These are phyloP conservation scores for Chloebia gouldiae DNA, from an alignment of 2,113 vertebrate genomes.

Conservation along the genomic window DNA sequence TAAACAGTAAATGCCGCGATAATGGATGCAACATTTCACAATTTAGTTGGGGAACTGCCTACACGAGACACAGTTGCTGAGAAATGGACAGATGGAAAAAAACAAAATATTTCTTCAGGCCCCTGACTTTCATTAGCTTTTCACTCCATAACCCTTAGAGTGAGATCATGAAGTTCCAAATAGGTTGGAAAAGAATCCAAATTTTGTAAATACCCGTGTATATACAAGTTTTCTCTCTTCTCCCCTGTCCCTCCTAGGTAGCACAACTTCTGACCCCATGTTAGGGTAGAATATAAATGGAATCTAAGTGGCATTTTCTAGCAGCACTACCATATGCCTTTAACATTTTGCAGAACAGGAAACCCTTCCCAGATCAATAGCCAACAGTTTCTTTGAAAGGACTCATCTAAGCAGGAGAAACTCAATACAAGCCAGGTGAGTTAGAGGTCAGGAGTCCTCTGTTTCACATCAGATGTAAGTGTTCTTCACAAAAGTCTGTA, in stretches of 20 bases:
- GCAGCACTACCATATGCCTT: neutral
- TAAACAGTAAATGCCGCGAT: neutral
- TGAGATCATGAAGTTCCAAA: neutral
- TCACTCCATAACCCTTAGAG: neutral
- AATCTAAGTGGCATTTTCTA: neutral
- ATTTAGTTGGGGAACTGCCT: conserved; percentile 34
- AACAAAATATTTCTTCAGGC: neutral
- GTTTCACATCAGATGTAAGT: neutral
- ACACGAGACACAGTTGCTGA: neutral
- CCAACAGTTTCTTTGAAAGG: neutral
- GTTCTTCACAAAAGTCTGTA: neutral
- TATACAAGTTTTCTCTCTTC: neutral
- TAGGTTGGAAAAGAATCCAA: neutral
- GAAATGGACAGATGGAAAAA: conserved; percentile 21
- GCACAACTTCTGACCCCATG: neutral
- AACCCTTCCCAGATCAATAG: neutral
- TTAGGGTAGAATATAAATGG: neutral
- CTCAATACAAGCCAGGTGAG: neutral
- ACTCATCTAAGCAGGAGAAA: neutral
- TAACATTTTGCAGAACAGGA: neutral
- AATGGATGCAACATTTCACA: conserved; percentile 37
- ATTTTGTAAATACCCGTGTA: neutral
- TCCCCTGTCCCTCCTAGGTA: neutral
- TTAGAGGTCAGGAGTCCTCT: neutral
- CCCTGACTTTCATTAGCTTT: neutral